Conservation (phyloP, 2,113 vertebrate genomes). For the Carollia perspicillata region DNA sequence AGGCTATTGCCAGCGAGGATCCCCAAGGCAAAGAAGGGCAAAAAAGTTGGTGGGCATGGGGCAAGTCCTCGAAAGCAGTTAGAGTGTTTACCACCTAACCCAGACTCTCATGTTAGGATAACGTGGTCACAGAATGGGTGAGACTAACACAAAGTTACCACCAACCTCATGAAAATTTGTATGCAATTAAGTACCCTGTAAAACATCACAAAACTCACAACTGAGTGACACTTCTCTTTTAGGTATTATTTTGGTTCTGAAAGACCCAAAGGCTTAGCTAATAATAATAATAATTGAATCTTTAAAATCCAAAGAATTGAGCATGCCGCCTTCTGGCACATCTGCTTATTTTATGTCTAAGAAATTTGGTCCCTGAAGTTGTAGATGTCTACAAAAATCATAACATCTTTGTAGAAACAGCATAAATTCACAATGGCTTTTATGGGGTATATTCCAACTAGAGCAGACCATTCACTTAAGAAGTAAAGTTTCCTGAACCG, state of each 20-base stretch:
- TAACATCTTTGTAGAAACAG: not conserved
- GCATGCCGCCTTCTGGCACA: not conserved
- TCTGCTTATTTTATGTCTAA: not conserved
- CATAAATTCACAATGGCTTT: not conserved
- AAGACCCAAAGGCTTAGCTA: not conserved
- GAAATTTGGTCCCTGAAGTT: not conserved
- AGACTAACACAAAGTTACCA: not conserved
- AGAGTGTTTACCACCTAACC: not conserved
- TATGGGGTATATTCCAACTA: not conserved
- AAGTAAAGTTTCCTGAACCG: not conserved
- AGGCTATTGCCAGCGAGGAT: not conserved
- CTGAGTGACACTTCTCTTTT: not conserved
- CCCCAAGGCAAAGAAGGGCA: not conserved
- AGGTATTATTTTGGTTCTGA: not conserved
- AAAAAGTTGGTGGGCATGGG: no score
- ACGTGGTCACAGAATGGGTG: not conserved
- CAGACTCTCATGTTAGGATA: not conserved
- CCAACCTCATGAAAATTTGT: not conserved
- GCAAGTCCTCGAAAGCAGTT: not conserved
- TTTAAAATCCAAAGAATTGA: not conserved
- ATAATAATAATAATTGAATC: not conserved
- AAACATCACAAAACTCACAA: not conserved
- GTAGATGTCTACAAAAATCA: not conserved
- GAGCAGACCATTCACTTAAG: not conserved
- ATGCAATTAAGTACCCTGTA: not conserved